Conservation (phyloP, 2,113 vertebrate genomes). For the Neodontobutis hainanensis region DNA sequence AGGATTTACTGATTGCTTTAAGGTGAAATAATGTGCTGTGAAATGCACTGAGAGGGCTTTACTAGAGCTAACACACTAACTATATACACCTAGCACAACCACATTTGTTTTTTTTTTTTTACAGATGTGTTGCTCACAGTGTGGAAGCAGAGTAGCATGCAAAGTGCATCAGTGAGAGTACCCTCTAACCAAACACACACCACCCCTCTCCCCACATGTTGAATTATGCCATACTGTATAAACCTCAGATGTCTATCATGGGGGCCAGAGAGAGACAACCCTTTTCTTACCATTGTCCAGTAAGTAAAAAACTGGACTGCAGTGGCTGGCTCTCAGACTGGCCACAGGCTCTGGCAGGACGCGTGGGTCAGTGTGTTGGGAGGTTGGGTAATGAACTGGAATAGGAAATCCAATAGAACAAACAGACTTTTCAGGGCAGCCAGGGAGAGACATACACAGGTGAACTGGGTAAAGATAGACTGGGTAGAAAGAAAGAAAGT, state of each 20-base stretch:
- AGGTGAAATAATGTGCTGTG: not conserved
- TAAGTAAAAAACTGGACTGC: constrained; percentile 85
- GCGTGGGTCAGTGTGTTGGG: constrained; percentile 80
- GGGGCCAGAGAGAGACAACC: constrained; percentile 53
- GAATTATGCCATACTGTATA: constrained; percentile 31
- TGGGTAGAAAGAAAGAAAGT: constrained; percentile 37
- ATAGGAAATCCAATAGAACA: constrained; percentile 78
- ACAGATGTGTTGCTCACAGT: constrained; percentile 61
- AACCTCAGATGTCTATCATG: constrained; percentile 46
- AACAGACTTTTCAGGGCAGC: constrained; percentile 63
- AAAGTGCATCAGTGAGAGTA: constrained; percentile 58
- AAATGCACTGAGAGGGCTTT: not conserved
- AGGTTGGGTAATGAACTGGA: constrained; percentile 81
- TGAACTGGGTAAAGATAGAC: constrained; percentile 50
- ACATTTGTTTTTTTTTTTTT: constrained; percentile 1
- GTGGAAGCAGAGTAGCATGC: constrained; percentile 63
- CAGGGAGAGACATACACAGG: constrained; percentile 50
- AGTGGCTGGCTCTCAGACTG: constrained; percentile 81
- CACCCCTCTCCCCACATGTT: constrained; percentile 6
- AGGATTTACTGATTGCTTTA: too few species aligned
- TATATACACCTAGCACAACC: not conserved
- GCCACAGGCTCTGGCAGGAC: constrained; percentile 76
- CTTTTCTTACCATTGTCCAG: constrained; percentile 84
- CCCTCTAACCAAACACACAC: constrained; percentile 26
- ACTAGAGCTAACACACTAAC: constrained; percentile 3